Percentiles rank a stretch among this genome's conserved stretches.
Conservation (phyloP, 2,113 vertebrate species). For the Datnioides undecimradiatus region DNA sequence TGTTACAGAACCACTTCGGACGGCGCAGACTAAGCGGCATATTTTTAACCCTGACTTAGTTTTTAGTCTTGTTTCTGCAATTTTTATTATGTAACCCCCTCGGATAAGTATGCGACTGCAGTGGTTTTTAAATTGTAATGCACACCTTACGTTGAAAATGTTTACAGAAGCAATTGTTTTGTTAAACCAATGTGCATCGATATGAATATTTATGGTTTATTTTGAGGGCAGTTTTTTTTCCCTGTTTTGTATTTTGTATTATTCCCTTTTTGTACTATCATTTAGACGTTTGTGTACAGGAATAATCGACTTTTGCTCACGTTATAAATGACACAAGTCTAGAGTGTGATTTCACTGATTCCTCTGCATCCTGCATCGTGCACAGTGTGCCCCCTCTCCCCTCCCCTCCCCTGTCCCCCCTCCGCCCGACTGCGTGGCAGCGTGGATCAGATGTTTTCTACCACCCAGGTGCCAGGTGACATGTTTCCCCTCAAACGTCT, state of each 20-base stretch:
- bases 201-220: constrained; percentile 82
- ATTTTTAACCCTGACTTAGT: constrained; percentile 69
- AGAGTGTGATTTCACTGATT: constrained; percentile 69
- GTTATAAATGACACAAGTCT: constrained; percentile 48
- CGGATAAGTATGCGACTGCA: constrained; percentile 75
- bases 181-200: constrained; percentile 78
- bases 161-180: constrained; percentile 82
- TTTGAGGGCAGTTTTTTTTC: constrained; percentile 65
- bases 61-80: constrained; percentile 70
- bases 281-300: constrained; percentile 80
- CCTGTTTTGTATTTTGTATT: constrained; percentile 80
- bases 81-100: constrained; percentile 68
- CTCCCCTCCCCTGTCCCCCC: no score
- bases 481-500: constrained; percentile 56
- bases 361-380: constrained; percentile 49
- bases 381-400: constrained; percentile 65
- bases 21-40: constrained; percentile 47
- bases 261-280: constrained; percentile 80
- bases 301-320: constrained; percentile 63
- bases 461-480: constrained; percentile 61
- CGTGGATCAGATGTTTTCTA: constrained; percentile 47
- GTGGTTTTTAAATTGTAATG: constrained; percentile 74
- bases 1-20: constrained; percentile 70
- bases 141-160: constrained; percentile 81
- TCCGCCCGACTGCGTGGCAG: constrained; percentile 49